A percentile compares a stretch with the other conserved stretches of the same genome.
Conservation (phyloP, 2,113 vertebrate genomes). For the Puma concolor region DNA sequence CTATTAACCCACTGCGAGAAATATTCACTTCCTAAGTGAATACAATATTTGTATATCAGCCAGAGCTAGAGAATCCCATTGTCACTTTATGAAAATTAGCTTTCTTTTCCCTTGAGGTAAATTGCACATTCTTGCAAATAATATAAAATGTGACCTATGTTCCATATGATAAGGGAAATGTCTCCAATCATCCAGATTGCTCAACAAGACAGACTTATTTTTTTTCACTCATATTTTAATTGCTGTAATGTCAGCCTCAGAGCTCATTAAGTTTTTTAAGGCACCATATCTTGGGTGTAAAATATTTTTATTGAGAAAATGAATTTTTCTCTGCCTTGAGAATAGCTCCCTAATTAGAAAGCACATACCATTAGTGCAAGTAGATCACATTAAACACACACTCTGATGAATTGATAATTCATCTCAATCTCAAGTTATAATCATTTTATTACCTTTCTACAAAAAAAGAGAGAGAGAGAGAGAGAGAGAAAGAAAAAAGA, state of each 20-base stretch:
- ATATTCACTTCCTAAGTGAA: constrained; percentile 38
- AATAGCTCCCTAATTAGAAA: constrained; percentile 81
- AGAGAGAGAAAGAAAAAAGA: no score
- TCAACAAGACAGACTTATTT: constrained; percentile 67
- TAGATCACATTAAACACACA: constrained; percentile 62
- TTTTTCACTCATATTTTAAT: constrained; percentile 70
- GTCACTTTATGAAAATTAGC: constrained; percentile 66
- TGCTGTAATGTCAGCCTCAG: constrained; percentile 65
- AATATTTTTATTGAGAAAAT: constrained; percentile 81
- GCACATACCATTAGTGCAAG: constrained; percentile 60
- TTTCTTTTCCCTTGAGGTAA: constrained; percentile 8
- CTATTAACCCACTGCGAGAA: constrained; percentile 34
- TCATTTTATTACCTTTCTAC: constrained; percentile 75
- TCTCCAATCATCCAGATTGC: constrained; percentile 40
- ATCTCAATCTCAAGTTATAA: constrained; percentile 75
- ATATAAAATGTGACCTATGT: constrained; percentile 20
- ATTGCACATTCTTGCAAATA: constrained; percentile 43
- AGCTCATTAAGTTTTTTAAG: constrained; percentile 75
- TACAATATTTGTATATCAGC: constrained; percentile 33
- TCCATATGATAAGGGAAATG: constrained; percentile 42
- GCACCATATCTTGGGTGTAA: constrained; percentile 63
- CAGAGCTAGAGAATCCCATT: constrained; percentile 1
- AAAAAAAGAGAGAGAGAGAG: background rate
- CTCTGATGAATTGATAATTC: constrained; percentile 77
- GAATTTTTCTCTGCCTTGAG: constrained; percentile 71